Evolutionary conservation across 2,888 invertebrate species (phyloP), one percentile per base, ranked within the genome.

Genomic region (Drosophila ustulata): DNA sequence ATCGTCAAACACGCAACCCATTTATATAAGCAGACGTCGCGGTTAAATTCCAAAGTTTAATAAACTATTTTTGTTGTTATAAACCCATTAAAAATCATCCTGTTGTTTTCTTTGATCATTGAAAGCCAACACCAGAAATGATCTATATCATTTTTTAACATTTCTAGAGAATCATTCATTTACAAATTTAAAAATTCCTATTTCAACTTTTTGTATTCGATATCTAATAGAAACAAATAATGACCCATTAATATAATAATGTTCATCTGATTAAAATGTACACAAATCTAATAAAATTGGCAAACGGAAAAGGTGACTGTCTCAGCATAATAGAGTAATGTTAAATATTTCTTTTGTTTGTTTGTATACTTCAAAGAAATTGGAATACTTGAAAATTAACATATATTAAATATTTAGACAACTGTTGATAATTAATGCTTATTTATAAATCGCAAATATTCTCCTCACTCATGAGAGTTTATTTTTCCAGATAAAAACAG

Each of bases 11-110:
- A 39, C 58, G 0, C 25, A 26, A 3, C 62, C 82, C 26, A 82
- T 83, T 13, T 28, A 59, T 25, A 77, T 83, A 6, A 67, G 57
- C 6, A 50, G 70, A 11, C 59, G 41, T 13, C 58, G 71, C 18
- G 82, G 84, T 52, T 84, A 63, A 70, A 37, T 6, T 26, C 9
- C 37, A n/a, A 11, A 37, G 6, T 30, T n/a, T 37, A 37, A 37
- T 37, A 37, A 37, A 37, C n/a, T n/a, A 4, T 34, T 34, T 11
- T 34, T 11, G 11, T 11, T 34, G 34, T 34, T 34, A 4, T 11
- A 11, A 11, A 34, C 9, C 34, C 11, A 11, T 34, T 34, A 34
- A 28, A 5, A 28, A 28, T 4, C 34, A 9, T 9, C 4, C 4
- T 34, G 9, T 34, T 41, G 7, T 37, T 11, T 41, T 7, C 13